Evolutionary conservation across 2,888 invertebrate species (phyloP), one percentile per base, ranked within the genome.

Genomic region (Masnerella sp.): DNA sequence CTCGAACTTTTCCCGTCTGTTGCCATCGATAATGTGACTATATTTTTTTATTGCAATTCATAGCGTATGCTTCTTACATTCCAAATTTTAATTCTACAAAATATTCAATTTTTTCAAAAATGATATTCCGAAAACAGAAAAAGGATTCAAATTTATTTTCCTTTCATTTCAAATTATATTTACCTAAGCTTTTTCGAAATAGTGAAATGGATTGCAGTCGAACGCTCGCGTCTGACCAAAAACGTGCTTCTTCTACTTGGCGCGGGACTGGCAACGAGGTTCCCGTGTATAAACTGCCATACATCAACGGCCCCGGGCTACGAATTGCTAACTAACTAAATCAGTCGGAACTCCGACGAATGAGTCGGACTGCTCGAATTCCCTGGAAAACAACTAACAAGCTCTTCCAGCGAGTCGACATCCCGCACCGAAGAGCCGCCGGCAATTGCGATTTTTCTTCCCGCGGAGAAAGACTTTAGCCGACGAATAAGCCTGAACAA

Each of bases 321-420:
- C 77, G 75, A 79, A 80, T 81, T 64, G 73, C 62, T 73, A 70
- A 75, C 68, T 68, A 73, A 67, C 47, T 56, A 72, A 72, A 71
- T 71, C 64, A 65, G 45, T 64, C 45, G 64, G 45, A 51, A 64
- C 43, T 62, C 22, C n/a, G 17, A 38, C 47, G 49, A 49, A 61
- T 30, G 17, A 61, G 25, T 42, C 30, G 0, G 52, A 18, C 52
- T 45, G 52, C 17, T 62, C 43, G 36, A 40, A 36, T 47, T 25
- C 43, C 25, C 45, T 4, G 8, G 34, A 36, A 64, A 65, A 54
- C 52, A 36, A 52, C 54, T 54, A 65, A 65, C 45, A 65, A 64
- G 52, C 42, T 62, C 62, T 51, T 22, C 15, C 15, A 32, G 5
- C 30, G 28, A 5, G 25, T 25, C 5, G 18, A 42, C 52, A 25